These are phyloP conservation scores for Antigone vipio DNA, from an alignment of 2,113 vertebrate species.

Conservation along the genomic window DNA sequence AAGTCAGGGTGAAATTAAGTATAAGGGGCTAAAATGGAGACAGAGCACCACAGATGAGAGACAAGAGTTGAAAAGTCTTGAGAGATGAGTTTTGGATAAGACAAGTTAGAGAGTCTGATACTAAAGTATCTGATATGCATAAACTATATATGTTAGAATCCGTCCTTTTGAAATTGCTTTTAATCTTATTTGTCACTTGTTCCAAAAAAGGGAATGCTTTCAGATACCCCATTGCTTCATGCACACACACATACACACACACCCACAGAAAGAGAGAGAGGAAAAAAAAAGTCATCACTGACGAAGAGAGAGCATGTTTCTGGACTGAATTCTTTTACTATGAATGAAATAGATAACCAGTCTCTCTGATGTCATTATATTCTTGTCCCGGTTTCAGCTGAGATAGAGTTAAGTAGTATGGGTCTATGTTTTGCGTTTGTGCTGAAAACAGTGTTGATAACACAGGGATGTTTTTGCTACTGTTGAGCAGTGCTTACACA, in stretches of 20 bases:
- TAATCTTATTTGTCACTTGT: not conserved
- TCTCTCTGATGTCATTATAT: not conserved
- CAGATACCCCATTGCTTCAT: not conserved
- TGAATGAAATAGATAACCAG: not conserved
- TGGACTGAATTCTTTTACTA: not conserved
- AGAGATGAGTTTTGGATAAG: not conserved
- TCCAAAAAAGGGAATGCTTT: not conserved
- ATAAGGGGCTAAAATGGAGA: not conserved
- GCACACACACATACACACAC: no score
- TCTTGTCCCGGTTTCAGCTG: no score
- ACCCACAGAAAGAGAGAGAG: not conserved
- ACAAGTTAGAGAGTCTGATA: not conserved
- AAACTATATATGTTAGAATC: not conserved
- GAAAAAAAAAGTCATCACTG: not conserved
- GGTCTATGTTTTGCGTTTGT: no score
- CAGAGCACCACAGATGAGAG: not conserved
- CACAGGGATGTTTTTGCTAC: no score
- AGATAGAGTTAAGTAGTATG: no score
- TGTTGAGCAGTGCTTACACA: no score
- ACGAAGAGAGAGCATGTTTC: not conserved
- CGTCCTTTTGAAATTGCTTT: not conserved
- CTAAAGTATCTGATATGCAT: not conserved
- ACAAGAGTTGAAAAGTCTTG: not conserved
- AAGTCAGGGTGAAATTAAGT: not conserved
- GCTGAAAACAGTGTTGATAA: no score